Percentiles rank a stretch among this genome's conserved stretches.
phyloP scores from a whole-genome alignment of 2,797 vertebrate species.

The Hydrophis major region DNA sequence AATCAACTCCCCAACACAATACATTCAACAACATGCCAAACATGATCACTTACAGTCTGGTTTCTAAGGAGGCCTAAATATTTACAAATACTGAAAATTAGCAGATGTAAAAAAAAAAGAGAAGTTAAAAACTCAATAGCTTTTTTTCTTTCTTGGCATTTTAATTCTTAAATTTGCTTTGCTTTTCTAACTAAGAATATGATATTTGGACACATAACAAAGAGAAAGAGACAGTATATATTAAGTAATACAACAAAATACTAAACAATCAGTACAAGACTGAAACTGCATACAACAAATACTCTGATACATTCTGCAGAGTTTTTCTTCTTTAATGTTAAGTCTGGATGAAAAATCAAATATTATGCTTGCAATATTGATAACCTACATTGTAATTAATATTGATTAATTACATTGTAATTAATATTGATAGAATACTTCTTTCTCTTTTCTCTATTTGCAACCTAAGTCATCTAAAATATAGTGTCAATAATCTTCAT shows the following conservation, averaged over 20 bases:
- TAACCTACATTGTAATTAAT: not conserved
- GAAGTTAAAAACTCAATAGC: not conserved
- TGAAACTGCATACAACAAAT: not conserved
- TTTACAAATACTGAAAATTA: not conserved
- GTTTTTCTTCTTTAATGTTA: not conserved
- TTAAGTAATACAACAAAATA: not conserved
- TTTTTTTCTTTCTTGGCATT: not conserved
- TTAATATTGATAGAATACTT: not conserved
- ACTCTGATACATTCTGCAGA: not conserved
- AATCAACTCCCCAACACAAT: not conserved
- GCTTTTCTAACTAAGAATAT: not conserved
- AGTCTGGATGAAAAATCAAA: not conserved
- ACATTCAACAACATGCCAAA: not conserved
- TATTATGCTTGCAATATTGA: not conserved
- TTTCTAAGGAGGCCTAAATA: not conserved
- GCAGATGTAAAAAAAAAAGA: not conserved
- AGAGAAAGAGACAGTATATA: not conserved
- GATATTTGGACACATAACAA: not conserved
- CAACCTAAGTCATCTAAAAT: not conserved
- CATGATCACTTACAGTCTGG: not conserved
- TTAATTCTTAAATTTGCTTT: not conserved
- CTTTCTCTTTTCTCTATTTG: not conserved
- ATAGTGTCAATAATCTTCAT: not conserved
- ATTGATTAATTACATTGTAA: not conserved
- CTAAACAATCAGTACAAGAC: not conserved